A percentile compares a stretch with the other conserved stretches of the same genome.
These are phyloP conservation scores for Lepus europaeus DNA, from an alignment of 2,113 vertebrate genomes.

Conservation along the genomic window DNA sequence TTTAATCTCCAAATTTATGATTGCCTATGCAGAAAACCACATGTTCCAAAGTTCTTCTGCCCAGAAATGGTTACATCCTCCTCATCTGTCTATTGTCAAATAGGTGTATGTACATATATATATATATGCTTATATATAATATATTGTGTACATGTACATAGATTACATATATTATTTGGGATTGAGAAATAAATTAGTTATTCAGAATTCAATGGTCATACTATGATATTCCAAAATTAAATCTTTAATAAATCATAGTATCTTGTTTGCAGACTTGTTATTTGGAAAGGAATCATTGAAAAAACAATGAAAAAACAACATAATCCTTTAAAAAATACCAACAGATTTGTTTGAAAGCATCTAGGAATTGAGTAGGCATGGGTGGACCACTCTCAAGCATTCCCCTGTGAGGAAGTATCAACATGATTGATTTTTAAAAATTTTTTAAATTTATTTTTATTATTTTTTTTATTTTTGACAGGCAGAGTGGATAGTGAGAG, in stretches of 20 bases:
- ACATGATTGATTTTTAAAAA: background rate
- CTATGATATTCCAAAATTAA: background rate
- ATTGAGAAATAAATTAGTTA: background rate
- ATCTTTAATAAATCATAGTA: background rate
- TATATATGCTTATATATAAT: background rate
- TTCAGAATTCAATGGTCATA: background rate
- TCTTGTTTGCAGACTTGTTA: background rate
- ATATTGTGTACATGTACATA: background rate
- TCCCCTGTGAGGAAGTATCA: background rate
- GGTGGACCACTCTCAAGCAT: background rate
- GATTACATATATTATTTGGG: background rate
- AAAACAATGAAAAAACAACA: background rate
- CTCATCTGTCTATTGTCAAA: background rate
- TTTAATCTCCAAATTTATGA: slow-evolving; percentile 15
- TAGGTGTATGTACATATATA: background rate
- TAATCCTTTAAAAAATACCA: background rate
- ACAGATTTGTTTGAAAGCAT: background rate
- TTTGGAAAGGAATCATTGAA: background rate
- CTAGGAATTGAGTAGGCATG: background rate
- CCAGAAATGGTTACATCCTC: background rate
- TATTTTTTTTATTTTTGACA: no score
- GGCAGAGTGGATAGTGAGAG: no score
- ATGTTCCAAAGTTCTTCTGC: background rate
- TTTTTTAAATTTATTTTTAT: no score
- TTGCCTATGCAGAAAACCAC: background rate